Conservation (phyloP, 1,140 invertebrate species). For the Euglossa dilemma region DNA sequence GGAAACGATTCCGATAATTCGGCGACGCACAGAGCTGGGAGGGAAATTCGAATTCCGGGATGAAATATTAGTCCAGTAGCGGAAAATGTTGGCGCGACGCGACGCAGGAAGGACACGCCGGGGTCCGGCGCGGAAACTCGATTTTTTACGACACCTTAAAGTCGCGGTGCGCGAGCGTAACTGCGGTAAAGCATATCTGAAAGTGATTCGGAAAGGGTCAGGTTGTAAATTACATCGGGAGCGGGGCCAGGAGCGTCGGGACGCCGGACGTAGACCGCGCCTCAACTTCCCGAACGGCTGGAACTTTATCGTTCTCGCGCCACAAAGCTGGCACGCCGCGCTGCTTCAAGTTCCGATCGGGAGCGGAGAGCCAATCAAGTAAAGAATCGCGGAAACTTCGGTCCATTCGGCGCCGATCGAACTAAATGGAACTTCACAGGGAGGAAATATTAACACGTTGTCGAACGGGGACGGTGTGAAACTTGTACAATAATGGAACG, state of each 20-base stretch:
- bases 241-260: not conserved
- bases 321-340: conserved; percentile 12
- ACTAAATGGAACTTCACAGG: not conserved
- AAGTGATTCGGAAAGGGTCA: conserved; percentile 28
- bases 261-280: not conserved
- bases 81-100: not conserved
- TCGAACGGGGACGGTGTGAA: not conserved
- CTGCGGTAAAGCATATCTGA: conserved; percentile 22
- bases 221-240: conserved; percentile 21
- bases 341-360: not conserved
- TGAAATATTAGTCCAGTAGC: not conserved
- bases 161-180: not conserved
- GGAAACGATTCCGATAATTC: too few species aligned
- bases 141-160: conserved; percentile 39
- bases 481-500: not conserved
- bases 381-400: conserved; percentile 22
- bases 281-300: not conserved
- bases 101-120: not conserved
- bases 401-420: not conserved
- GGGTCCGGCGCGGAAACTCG: conserved; percentile 1
- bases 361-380: conserved; percentile 5
- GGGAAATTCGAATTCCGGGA: not conserved
- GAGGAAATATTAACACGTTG: conserved; percentile 26
- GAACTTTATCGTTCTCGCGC: conserved; percentile 14
- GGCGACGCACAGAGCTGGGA: not conserved